phyloP scores from a whole-genome alignment of 2,113 vertebrate genomes.

The Centropus bengalensis region DNA sequence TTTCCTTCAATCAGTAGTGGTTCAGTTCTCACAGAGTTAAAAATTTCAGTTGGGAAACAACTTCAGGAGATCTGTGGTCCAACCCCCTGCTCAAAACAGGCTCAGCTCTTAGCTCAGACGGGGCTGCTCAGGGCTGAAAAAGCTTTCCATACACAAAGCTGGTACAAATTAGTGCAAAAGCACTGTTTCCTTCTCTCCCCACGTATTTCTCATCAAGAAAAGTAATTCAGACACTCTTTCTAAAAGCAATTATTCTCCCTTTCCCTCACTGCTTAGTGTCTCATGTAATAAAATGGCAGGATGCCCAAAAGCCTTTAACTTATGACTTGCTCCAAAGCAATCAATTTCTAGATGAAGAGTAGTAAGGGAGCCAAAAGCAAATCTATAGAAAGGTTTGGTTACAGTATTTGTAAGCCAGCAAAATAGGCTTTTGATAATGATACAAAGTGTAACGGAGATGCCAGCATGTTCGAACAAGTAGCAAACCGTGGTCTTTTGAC shows the following conservation, averaged over 20 bases:
- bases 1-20: not conserved
- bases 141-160: not conserved
- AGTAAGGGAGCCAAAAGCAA: not conserved
- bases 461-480: slow-evolving; percentile 28
- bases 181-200: not conserved
- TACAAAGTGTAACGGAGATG: not conserved
- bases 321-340: not conserved
- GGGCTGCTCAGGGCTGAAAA: not conserved
- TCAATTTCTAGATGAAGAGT: not conserved
- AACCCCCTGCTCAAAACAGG: not conserved
- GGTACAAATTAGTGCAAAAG: not conserved
- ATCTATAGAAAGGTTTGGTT: not conserved
- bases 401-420: not conserved
- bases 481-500: slow-evolving; percentile 32
- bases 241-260: not conserved
- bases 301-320: not conserved
- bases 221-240: not conserved
- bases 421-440: not conserved
- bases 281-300: not conserved
- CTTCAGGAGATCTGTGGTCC: not conserved
- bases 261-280: not conserved
- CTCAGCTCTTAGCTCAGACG: not conserved
- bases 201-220: not conserved
- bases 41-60: not conserved
- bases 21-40: not conserved